A percentile compares a stretch with the other conserved stretches of the same genome.
Evolutionary conservation across 2,797 vertebrate species (phyloP).

Genomic region (Mastacembelus armatus): DNA sequence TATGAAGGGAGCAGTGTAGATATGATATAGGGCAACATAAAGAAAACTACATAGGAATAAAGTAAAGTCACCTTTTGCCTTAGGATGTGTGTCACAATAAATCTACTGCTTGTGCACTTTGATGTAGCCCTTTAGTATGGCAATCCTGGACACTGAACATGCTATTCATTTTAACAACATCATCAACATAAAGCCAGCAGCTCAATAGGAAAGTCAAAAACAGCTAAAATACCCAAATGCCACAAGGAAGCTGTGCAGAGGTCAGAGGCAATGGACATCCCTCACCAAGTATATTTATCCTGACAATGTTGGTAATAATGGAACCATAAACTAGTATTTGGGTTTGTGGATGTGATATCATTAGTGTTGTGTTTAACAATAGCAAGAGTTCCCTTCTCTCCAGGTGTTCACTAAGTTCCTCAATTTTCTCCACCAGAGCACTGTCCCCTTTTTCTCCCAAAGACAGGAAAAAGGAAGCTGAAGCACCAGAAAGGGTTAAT

Average conservation of each 20-base stretch:
- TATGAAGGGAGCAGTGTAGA: not conserved
- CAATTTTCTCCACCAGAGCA: conserved; percentile 8
- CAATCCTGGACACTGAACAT: not conserved
- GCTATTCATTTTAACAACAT: conserved; percentile 3
- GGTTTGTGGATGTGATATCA: conserved; percentile 37
- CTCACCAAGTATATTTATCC: conserved; percentile 49
- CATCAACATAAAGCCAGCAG: conserved; percentile 4
- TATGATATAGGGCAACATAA: not conserved
- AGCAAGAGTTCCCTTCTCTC: conserved; percentile 30
- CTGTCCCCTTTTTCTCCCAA: conserved; percentile 48
- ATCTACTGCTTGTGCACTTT: not conserved
- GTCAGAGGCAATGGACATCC: conserved; percentile 45
- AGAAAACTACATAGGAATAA: not conserved
- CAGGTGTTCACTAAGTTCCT: conserved; percentile 57
- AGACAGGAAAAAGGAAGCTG: conserved; percentile 65
- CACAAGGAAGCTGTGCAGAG: conserved; percentile 20
- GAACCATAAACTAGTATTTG: conserved; percentile 39
- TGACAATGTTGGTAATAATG: conserved; percentile 46
- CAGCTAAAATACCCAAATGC: conserved; percentile 19
- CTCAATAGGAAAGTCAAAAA: too few species aligned
- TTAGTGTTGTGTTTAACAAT: conserved; percentile 45
- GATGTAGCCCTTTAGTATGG: not conserved
- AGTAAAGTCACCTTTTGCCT: too few species aligned
- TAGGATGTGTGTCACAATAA: too few species aligned
- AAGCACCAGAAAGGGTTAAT: conserved; percentile 27